Evolutionary conservation across 2,888 invertebrate species (phyloP).

Genomic region (Stictocephala bisonia): DNA sequence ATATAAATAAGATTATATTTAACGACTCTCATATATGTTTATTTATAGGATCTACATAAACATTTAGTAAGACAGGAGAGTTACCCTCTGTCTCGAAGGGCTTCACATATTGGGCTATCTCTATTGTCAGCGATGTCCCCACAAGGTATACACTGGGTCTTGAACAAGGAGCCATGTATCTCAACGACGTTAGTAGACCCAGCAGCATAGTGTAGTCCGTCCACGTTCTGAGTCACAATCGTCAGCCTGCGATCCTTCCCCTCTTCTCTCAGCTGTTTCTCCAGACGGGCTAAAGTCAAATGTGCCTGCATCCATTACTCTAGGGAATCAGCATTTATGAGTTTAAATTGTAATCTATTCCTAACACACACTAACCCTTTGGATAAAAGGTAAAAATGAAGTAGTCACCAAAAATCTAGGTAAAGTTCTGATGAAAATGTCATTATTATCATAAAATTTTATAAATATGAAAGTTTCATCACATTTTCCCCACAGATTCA

Average conservation of each 20-base stretch:
- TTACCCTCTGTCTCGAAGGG: slow-evolving; percentile 29
- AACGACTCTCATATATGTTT: no score
- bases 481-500: no score
- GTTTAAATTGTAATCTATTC: no score
- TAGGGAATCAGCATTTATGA: no score
- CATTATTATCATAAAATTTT: no score
- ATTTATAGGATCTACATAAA: no score
- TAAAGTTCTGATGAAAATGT: no score
- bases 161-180: slow-evolving; percentile 75
- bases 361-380: no score
- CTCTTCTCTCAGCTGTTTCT: slow-evolving; percentile 67
- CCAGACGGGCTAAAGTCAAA: slow-evolving; percentile 75
- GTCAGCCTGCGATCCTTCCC: slow-evolving; percentile 66
- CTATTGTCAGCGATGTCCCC: slow-evolving; percentile 73
- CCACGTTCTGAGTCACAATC: slow-evolving; percentile 74
- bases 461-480: no score
- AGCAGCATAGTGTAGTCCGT: slow-evolving; percentile 71
- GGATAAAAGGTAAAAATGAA: no score
- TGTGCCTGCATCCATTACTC: slow-evolving; percentile 71
- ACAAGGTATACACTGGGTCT: slow-evolving; percentile 76
- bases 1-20: no score
- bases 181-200: slow-evolving; percentile 71
- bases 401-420: no score
- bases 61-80: background rate
- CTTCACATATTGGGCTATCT: slow-evolving; percentile 74